Evolutionary conservation across 2,888 invertebrate species (phyloP).

Genomic region (Andrena flavipes): DNA sequence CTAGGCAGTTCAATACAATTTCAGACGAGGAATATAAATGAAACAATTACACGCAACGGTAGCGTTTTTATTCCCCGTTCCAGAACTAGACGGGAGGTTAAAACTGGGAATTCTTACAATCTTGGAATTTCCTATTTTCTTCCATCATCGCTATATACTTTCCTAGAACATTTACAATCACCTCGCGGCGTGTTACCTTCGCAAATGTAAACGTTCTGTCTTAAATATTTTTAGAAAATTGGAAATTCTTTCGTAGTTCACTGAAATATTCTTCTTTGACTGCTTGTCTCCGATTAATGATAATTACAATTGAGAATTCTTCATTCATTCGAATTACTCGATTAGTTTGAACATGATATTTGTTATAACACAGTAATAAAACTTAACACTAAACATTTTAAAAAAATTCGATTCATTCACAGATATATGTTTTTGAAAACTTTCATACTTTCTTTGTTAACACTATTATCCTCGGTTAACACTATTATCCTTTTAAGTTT

Average conservation of each 20-base stretch:
- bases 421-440: no score
- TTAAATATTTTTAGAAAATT: not conserved
- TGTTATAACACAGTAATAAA: no score
- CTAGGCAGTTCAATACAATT: constrained; percentile 3
- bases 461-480: not conserved
- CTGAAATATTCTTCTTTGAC: no score
- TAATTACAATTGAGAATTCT: no score
- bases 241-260: no score
- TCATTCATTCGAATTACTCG: no score
- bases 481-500: not conserved
- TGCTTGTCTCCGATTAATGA: no score
- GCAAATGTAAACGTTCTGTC: not conserved
- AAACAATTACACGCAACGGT: constrained; percentile 8
- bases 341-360: no score
- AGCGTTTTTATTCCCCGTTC: not conserved
- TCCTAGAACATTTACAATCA: not conserved
- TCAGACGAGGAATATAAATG: not conserved
- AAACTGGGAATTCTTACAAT: not conserved
- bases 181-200: not conserved
- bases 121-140: not conserved
- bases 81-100: not conserved
- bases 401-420: no score
- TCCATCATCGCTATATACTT: not conserved
- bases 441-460: not conserved
- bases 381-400: no score